phyloP scores from a whole-genome alignment of 2,888 invertebrate species.

The Leptinotarsa tumamoca region DNA sequence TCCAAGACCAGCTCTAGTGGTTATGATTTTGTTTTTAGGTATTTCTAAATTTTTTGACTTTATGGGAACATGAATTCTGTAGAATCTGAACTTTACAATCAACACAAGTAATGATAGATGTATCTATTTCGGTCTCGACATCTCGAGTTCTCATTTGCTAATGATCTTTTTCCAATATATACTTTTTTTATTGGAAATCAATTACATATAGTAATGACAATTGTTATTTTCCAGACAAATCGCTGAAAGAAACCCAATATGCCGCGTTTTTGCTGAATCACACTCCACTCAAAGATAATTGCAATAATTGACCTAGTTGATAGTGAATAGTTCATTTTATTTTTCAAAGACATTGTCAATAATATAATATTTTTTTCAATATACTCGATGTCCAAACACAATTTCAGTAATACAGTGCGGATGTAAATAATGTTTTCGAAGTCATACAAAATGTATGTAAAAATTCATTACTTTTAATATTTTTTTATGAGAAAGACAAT shows the following conservation, averaged over 20 bases:
- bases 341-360: neutral
- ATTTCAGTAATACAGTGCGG: too few species aligned
- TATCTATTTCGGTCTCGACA: too few species aligned
- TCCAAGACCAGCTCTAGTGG: neutral
- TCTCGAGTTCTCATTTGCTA: too few species aligned
- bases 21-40: neutral
- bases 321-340: neutral
- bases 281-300: neutral
- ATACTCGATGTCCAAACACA: neutral
- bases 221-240: too few species aligned
- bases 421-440: too few species aligned
- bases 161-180: too few species aligned
- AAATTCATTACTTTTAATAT: too few species aligned
- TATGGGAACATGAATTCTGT: neutral
- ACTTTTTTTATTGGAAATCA: too few species aligned
- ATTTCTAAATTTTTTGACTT: neutral
- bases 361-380: neutral
- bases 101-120: too few species aligned
- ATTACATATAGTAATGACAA: too few species aligned
- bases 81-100: neutral
- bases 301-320: slow-evolving; percentile 9
- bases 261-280: neutral
- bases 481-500: too few species aligned
- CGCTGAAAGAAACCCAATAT: neutral
- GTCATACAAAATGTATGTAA: too few species aligned